Evolutionary conservation across 2,888 invertebrate species (phyloP).

Genomic region (Creontiades dilutus): DNA sequence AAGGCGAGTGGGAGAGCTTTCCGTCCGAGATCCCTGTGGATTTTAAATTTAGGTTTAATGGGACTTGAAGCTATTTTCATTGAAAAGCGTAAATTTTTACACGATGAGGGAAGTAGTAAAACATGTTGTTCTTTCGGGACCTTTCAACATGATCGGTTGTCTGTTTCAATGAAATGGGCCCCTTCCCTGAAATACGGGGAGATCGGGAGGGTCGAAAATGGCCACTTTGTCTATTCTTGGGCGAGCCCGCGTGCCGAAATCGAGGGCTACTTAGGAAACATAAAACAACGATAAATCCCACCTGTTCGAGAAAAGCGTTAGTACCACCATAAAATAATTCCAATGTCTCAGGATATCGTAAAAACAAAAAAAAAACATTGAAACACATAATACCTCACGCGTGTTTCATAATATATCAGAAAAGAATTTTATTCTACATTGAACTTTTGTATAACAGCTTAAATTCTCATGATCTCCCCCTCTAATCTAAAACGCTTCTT

Average conservation of each 20-base stretch:
- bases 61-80: constrained; percentile 40
- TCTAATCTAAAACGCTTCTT: no score
- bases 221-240: constrained; percentile 30
- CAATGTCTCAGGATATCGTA: no score
- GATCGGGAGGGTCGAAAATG: constrained; percentile 19
- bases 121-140: constrained; percentile 39
- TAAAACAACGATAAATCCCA: constrained; percentile 42
- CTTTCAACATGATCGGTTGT: constrained; percentile 42
- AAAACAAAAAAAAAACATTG: no score
- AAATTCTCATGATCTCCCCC: no score
- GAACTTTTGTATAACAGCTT: no score
- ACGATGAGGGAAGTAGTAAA: constrained; percentile 35
- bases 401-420: no score
- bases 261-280: constrained; percentile 24
- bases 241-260: not conserved
- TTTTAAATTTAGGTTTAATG: constrained; percentile 36
- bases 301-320: not conserved
- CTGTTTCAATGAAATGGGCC: constrained; percentile 29
- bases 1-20: constrained; percentile 15
- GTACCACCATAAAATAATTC: no score
- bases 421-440: no score
- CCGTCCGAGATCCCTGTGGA: constrained; percentile 22
- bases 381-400: no score
- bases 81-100: constrained; percentile 39
- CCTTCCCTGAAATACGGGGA: constrained; percentile 11